Percentiles rank a stretch among this genome's conserved stretches.
Evolutionary conservation across 2,113 vertebrate species (phyloP).

Genomic region (Cyanistes caeruleus): DNA sequence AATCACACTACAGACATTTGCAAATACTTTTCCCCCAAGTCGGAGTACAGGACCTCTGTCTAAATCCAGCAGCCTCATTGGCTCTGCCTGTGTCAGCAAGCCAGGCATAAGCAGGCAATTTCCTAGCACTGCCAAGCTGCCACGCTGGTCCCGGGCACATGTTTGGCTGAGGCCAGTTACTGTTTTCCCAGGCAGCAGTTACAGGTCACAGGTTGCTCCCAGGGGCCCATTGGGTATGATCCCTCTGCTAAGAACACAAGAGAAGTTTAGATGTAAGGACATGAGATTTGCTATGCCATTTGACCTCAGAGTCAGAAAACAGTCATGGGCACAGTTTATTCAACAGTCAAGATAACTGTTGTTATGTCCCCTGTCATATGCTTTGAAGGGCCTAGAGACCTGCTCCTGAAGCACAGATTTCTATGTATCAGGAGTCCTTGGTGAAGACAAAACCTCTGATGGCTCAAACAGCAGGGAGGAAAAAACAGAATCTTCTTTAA

Average conservation of each 20-base stretch:
- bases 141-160: background rate
- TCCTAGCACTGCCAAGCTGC: background rate
- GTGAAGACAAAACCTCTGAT: background rate
- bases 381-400: background rate
- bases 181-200: background rate
- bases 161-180: background rate
- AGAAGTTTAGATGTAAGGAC: background rate
- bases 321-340: background rate
- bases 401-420: background rate
- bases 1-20: background rate
- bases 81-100: background rate
- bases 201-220: background rate
- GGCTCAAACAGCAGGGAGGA: background rate
- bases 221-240: fast-evolving
- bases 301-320: background rate
- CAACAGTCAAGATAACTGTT: background rate
- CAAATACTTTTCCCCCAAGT: background rate
- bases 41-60: background rate
- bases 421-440: background rate
- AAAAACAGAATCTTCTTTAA: fast-evolving
- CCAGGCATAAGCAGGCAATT: background rate
- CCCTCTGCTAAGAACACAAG: background rate
- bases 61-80: background rate
- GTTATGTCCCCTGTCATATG: background rate
- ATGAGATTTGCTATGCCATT: background rate